Percentiles rank a stretch among this genome's conserved stretches.
These are phyloP conservation scores for Motacilla alba DNA, from an alignment of 2,113 vertebrate genomes.

Conservation along the genomic window DNA sequence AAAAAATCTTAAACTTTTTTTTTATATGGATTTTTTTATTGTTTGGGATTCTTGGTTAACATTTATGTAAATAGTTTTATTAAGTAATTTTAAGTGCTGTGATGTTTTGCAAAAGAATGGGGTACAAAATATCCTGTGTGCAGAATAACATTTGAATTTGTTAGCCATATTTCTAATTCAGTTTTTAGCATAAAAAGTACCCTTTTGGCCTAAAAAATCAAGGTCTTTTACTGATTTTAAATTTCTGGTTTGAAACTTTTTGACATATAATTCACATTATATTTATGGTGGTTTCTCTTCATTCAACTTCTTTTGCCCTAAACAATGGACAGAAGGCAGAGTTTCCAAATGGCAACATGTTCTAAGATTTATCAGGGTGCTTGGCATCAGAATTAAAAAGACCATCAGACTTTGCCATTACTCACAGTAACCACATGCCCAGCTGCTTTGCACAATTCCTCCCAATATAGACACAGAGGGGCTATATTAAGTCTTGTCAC, in stretches of 20 bases:
- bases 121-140: neutral
- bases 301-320: neutral
- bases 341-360: neutral
- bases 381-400: slow-evolving; percentile 16
- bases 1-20: neutral
- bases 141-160: neutral
- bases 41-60: neutral
- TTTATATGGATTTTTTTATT: neutral
- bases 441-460: neutral
- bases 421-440: neutral
- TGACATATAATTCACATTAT: neutral
- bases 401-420: neutral
- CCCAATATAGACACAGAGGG: neutral
- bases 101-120: neutral
- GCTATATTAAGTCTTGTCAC: neutral
- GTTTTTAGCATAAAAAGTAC: neutral
- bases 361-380: neutral
- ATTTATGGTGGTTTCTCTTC: neutral
- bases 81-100: neutral
- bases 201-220: neutral
- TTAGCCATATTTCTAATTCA: neutral
- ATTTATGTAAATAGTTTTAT: neutral
- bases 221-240: neutral
- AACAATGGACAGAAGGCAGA: neutral
- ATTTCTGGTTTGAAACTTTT: neutral